These are phyloP conservation scores for Zonitis immaculata DNA, from an alignment of 2,888 invertebrate species.

Conservation along the genomic window DNA sequence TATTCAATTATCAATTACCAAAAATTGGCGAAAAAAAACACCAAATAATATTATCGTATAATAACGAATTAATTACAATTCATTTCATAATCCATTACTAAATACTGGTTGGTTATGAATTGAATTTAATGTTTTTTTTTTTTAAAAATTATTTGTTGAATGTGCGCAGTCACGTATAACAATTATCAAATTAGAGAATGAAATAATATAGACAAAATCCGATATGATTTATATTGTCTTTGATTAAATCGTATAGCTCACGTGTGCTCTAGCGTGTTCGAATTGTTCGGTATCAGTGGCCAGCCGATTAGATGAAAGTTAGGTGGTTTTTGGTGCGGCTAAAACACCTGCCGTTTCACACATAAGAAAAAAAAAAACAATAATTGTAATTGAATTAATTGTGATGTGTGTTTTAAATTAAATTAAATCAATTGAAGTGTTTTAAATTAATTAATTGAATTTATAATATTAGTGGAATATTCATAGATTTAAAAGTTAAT, in stretches of 20 bases:
- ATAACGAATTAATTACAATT: no score
- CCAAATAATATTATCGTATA: no score
- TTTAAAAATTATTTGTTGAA: neutral
- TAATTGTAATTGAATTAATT: neutral
- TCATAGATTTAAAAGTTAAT: no score
- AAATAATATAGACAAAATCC: neutral
- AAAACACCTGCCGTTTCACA: neutral
- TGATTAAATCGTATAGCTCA: slow-evolving; percentile 29
- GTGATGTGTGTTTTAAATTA: no score
- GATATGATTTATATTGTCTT: slow-evolving; percentile 10
- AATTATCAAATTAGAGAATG: slow-evolving; percentile 22
- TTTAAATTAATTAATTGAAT: no score
- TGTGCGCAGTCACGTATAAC: slow-evolving; percentile 28
- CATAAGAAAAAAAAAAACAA: neutral
- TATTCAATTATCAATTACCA: neutral
- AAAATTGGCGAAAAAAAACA: no score
- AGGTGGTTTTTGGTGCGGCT: slow-evolving; percentile 4
- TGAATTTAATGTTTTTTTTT: no score
- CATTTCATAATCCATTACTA: no score
- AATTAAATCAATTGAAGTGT: no score
- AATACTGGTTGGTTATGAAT: no score
- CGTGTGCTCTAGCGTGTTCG: slow-evolving; percentile 42
- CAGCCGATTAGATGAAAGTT: slow-evolving; percentile 23
- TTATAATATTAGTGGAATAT: no score
- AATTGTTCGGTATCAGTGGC: slow-evolving; percentile 32